Percentiles rank a stretch among this genome's conserved stretches.
phyloP scores from a whole-genome alignment of 2,113 vertebrate species.

The Macquaria australasica region DNA sequence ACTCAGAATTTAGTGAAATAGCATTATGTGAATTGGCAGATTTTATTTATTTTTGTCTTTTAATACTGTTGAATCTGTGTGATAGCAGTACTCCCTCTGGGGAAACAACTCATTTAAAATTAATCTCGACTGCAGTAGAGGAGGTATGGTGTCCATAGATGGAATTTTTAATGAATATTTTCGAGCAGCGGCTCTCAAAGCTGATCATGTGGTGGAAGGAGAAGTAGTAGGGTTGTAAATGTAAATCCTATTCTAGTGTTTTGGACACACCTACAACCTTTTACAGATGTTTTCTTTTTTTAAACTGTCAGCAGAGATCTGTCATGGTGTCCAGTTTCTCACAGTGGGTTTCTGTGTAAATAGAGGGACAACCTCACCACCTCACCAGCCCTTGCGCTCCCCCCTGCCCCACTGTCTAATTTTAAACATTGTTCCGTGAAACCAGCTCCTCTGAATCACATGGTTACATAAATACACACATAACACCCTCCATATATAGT shows the following conservation, averaged over 20 bases:
- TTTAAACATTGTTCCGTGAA: constrained; percentile 60
- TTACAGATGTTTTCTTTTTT: not conserved
- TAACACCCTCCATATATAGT: constrained; percentile 31
- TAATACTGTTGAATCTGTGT: constrained; percentile 69
- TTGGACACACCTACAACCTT: not conserved
- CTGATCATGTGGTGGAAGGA: not conserved
- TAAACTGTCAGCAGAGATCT: constrained; percentile 18
- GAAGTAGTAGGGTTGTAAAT: not conserved
- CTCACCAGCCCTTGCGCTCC: not conserved
- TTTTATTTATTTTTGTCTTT: constrained; percentile 80
- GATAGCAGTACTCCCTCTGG: constrained; percentile 69
- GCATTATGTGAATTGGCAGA: constrained; percentile 70
- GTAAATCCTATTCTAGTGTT: not conserved
- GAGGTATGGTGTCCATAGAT: constrained; percentile 3
- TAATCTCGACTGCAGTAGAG: constrained; percentile 6
- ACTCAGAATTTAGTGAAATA: constrained; percentile 72
- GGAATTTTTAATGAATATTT: constrained; percentile 26
- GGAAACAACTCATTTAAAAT: constrained; percentile 58
- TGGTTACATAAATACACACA: constrained; percentile 44
- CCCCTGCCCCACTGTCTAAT: constrained; percentile 43
- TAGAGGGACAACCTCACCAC: not conserved
- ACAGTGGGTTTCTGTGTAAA: constrained; percentile 7
- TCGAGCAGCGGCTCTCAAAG: constrained; percentile 21
- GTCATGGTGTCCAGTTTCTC: constrained; percentile 2
- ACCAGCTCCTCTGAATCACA: constrained; percentile 30